Evolutionary conservation across 2,113 vertebrate species (phyloP).

Genomic region (Bostrychus sinensis): DNA sequence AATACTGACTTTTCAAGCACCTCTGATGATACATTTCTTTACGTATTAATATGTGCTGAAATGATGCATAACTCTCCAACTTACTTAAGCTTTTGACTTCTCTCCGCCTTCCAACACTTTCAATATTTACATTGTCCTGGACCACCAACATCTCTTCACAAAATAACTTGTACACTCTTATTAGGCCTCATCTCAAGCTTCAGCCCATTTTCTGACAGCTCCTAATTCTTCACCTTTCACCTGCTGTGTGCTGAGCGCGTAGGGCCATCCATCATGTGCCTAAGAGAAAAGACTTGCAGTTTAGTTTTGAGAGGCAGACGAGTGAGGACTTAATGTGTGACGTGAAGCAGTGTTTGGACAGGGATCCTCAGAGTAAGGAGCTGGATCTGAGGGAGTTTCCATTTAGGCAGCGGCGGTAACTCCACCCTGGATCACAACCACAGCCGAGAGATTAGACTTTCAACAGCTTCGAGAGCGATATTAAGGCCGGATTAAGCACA

Average conservation of each 20-base stretch:
- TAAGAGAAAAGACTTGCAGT: constrained; percentile 48
- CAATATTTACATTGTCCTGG: constrained; percentile 70
- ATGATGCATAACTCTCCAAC: no score
- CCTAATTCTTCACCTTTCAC: constrained; percentile 67
- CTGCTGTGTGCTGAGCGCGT: constrained; percentile 47
- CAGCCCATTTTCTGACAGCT: constrained; percentile 37
- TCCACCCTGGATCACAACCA: constrained; percentile 26
- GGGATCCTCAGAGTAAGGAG: constrained; percentile 56
- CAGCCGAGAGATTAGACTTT: constrained; percentile 22
- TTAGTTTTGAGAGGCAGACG: constrained; percentile 56
- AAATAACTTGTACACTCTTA: constrained; percentile 36
- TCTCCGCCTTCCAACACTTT: constrained; percentile 63
- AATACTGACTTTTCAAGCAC: no score
- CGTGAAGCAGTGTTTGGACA: constrained; percentile 66
- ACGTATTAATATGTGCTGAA: no score
- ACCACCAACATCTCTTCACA: constrained; percentile 76
- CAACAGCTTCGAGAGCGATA: background rate
- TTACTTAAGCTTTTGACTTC: constrained; percentile 66
- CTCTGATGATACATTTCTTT: no score
- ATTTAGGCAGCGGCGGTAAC: constrained; percentile 20
- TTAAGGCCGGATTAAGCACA: background rate
- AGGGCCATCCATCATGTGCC: constrained; percentile 56
- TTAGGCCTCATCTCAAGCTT: constrained; percentile 51
- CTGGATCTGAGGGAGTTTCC: constrained; percentile 67
- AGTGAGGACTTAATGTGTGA: constrained; percentile 69